Evolutionary conservation across 2,888 invertebrate species (phyloP).

Genomic region (Melanophora roralis): DNA sequence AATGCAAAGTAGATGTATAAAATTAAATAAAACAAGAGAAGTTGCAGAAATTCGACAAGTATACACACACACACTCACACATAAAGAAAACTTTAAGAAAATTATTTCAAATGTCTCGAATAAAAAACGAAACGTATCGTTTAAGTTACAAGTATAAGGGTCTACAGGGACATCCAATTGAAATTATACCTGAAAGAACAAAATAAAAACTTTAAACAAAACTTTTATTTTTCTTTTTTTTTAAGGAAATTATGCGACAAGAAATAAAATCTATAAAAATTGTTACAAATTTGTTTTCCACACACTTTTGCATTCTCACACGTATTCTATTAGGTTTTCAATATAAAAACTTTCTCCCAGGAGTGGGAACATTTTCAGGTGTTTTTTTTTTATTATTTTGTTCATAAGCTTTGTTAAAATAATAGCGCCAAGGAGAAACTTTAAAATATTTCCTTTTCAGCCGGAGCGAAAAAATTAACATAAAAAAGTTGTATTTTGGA

Average conservation of each 20-base stretch:
- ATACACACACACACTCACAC: background rate
- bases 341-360: slow-evolving; percentile 26
- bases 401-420: slow-evolving; percentile 10
- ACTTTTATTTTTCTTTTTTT: slow-evolving; percentile 25
- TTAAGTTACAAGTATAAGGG: slow-evolving; percentile 26
- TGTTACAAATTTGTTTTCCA: slow-evolving; percentile 19
- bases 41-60: slow-evolving; percentile 21
- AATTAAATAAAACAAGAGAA: slow-evolving; percentile 49
- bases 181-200: slow-evolving; percentile 64
- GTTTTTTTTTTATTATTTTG: slow-evolving; percentile 11
- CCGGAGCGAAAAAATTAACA: slow-evolving; percentile 42
- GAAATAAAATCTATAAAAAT: slow-evolving; percentile 34
- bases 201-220: slow-evolving; percentile 39
- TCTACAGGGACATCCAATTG: slow-evolving; percentile 65
- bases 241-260: slow-evolving; percentile 62
- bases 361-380: slow-evolving; percentile 64
- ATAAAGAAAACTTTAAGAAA: slow-evolving; percentile 6
- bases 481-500: slow-evolving; percentile 37
- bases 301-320: slow-evolving; percentile 3
- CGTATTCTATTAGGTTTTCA: background rate
- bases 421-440: slow-evolving; percentile 40
- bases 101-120: slow-evolving; percentile 51
- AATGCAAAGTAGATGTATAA: slow-evolving; percentile 59
- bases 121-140: slow-evolving; percentile 32
- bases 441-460: slow-evolving; percentile 40